Conservation (phyloP, 2,888 invertebrate species). For the Lithophane leautieri region DNA sequence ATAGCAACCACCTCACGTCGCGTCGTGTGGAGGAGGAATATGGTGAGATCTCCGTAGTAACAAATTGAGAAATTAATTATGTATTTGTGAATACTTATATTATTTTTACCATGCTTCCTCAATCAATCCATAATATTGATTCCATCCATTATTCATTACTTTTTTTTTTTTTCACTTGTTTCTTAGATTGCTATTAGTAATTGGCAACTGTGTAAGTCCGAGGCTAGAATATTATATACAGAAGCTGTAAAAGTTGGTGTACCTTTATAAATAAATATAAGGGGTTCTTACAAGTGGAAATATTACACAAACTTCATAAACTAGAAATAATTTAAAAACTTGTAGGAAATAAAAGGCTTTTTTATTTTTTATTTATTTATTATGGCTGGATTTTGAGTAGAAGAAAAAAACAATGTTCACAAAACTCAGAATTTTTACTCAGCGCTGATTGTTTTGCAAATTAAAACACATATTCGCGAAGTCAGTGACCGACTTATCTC, state of each 20-base stretch:
- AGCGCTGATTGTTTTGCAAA: background rate
- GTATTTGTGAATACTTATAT: background rate
- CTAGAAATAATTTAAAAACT: too few species aligned
- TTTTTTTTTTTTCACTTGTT: too few species aligned
- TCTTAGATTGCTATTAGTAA: too few species aligned
- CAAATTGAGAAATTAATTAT: background rate
- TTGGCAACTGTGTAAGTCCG: too few species aligned
- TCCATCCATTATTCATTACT: too few species aligned
- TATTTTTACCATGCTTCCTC: background rate
- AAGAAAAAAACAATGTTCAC: background rate
- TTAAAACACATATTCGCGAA: slow-evolving; percentile 17
- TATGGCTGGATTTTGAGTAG: background rate
- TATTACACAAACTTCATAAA: too few species aligned
- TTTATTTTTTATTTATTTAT: too few species aligned
- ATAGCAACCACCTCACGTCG: slow-evolving; percentile 3
- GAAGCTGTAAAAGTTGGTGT: too few species aligned
- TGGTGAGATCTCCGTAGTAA: background rate
- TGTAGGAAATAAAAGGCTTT: too few species aligned
- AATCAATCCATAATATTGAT: background rate
- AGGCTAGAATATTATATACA: too few species aligned
- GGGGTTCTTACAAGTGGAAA: too few species aligned
- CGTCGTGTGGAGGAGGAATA: background rate
- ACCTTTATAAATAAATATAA: too few species aligned
- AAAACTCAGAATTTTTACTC: background rate
- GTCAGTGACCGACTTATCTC: slow-evolving; percentile 33